A percentile compares a stretch with the other conserved stretches of the same genome.
phyloP scores from a whole-genome alignment of 1,140 invertebrate genomes.

The Batillaria attramentaria region DNA sequence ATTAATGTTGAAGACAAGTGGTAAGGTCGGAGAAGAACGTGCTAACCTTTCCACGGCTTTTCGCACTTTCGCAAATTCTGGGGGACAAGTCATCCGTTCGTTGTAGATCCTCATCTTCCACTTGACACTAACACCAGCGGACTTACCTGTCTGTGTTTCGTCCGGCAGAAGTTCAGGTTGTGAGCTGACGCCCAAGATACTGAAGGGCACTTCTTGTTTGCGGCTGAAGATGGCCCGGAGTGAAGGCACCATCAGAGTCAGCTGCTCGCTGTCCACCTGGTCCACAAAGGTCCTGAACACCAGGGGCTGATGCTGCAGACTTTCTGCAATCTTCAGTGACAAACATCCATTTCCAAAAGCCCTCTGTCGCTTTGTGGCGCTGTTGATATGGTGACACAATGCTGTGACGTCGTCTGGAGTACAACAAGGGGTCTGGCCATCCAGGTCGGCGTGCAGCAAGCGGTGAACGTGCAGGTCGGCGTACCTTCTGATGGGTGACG shows the following conservation, averaged over 20 bases:
- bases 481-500: slow-evolving; percentile 72
- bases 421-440: slow-evolving; percentile 39
- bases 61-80: slow-evolving; percentile 16
- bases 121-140: slow-evolving; percentile 8
- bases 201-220: slow-evolving; percentile 41
- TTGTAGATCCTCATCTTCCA: slow-evolving; percentile 32
- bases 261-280: slow-evolving; percentile 32
- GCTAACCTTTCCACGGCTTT: slow-evolving; percentile 26
- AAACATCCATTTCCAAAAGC: slow-evolving; percentile 43
- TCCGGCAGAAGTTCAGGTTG: slow-evolving; percentile 33
- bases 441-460: slow-evolving; percentile 47
- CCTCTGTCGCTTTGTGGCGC: slow-evolving; percentile 40
- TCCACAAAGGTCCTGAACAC: slow-evolving; percentile 42
- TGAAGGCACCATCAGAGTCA: slow-evolving; percentile 41
- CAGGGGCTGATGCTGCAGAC: slow-evolving; percentile 33
- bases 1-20: slow-evolving; percentile 3
- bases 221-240: slow-evolving; percentile 27
- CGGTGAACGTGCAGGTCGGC: slow-evolving; percentile 67
- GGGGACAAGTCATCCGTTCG: slow-evolving; percentile 14
- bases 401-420: slow-evolving; percentile 40
- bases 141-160: background rate
- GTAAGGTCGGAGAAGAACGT: background rate
- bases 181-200: slow-evolving; percentile 40
- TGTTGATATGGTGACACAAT: slow-evolving; percentile 48
- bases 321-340: slow-evolving; percentile 28